A percentile compares a stretch with the other conserved stretches of the same genome.
Conservation (phyloP, 2,797 vertebrate species). For the Xiphophorus birchmanni region DNA sequence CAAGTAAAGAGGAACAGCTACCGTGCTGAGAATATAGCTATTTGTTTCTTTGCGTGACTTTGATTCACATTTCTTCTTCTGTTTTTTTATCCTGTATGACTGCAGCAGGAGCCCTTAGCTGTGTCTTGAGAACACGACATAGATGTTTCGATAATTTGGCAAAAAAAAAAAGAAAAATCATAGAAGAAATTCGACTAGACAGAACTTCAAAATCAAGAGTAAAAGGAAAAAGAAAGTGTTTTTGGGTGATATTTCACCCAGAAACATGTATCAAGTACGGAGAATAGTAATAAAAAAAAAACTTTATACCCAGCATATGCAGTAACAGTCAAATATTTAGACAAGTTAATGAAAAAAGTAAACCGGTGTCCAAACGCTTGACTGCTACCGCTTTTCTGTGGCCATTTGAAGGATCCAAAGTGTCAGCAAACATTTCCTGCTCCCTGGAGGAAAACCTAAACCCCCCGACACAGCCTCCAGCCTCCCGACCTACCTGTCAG, state of each 20-base stretch:
- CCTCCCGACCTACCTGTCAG: slow-evolving; percentile 29
- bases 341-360: not conserved
- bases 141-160: not conserved
- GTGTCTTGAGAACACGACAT: not conserved
- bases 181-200: not conserved
- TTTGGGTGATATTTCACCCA: not conserved
- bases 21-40: no score
- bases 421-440: slow-evolving; percentile 40
- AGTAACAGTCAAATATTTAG: not conserved
- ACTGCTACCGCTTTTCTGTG: not conserved
- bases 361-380: not conserved
- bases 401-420: not conserved
- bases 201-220: not conserved
- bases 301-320: not conserved
- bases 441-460: slow-evolving; percentile 54
- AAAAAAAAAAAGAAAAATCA: not conserved
- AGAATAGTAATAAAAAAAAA: not conserved
- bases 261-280: not conserved
- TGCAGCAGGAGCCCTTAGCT: not conserved
- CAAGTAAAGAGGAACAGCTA: no score
- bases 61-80: not conserved
- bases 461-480: not conserved
- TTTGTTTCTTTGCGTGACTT: no score
- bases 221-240: not conserved
- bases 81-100: not conserved